Evolutionary conservation across 2,113 vertebrate genomes (phyloP).

Genomic region (Heptranchias perlo): DNA sequence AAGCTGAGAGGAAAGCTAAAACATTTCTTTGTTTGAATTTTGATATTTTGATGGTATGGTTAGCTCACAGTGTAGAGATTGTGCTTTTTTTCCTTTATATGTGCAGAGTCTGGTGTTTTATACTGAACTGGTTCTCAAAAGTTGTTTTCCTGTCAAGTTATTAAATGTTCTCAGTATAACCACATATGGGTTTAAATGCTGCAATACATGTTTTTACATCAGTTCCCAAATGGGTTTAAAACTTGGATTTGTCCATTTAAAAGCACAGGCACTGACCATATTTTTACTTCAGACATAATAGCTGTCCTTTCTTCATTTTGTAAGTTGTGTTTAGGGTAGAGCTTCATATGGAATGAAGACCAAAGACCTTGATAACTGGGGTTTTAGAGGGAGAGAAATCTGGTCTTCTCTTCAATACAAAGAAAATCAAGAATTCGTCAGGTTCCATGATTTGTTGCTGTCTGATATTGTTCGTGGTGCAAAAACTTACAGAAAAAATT

Average conservation of each 20-base stretch:
- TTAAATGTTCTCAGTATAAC: conserved; percentile 63
- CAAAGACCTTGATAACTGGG: conserved; percentile 74
- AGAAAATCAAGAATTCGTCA: neutral
- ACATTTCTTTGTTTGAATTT: conserved; percentile 47
- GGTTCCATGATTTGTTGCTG: conserved; percentile 12
- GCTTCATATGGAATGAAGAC: conserved; percentile 67
- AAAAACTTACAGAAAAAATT: conserved; percentile 37
- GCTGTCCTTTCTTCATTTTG: conserved; percentile 52
- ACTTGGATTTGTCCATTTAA: conserved; percentile 38
- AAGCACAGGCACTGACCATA: conserved; percentile 70
- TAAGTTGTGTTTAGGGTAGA: conserved; percentile 60
- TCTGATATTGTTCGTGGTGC: conserved; percentile 44
- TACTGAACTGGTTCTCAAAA: conserved; percentile 45
- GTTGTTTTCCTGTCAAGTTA: conserved; percentile 65
- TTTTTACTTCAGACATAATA: conserved; percentile 44
- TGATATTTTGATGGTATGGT: conserved; percentile 60
- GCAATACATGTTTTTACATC: conserved; percentile 52
- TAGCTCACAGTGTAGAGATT: conserved; percentile 64
- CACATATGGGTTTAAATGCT: conserved; percentile 51
- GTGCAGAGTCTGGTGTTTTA: conserved; percentile 52
- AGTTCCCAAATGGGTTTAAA: conserved; percentile 21
- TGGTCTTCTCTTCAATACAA: conserved; percentile 36
- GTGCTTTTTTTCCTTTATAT: conserved; percentile 64
- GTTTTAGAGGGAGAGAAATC: neutral
- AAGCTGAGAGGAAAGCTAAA: conserved; percentile 66